Conservation (phyloP, 2,888 invertebrate genomes). For the Thecophora atra region DNA sequence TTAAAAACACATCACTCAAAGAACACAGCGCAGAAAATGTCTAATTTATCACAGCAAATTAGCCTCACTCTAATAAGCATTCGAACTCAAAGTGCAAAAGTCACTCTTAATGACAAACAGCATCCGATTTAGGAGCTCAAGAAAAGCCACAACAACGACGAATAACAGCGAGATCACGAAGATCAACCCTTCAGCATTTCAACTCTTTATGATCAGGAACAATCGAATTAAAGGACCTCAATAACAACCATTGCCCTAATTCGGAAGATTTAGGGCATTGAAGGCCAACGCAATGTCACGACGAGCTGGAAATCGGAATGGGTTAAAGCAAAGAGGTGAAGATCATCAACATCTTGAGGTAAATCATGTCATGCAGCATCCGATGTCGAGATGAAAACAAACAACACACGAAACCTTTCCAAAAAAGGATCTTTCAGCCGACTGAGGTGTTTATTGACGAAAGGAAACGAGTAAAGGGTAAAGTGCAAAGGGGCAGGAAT, state of each 20-base stretch:
- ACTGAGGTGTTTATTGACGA: not conserved
- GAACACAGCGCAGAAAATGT: not conserved
- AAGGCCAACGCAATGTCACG: constrained; percentile 46
- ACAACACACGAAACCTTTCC: constrained; percentile 37
- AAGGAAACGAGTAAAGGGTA: not conserved
- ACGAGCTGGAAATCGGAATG: constrained; percentile 43
- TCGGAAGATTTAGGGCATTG: constrained; percentile 33
- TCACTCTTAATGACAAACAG: constrained; percentile 52
- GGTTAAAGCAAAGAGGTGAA: constrained; percentile 53
- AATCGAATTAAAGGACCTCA: constrained; percentile 52
- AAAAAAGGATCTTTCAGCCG: constrained; percentile 23
- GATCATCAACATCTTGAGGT: constrained; percentile 48
- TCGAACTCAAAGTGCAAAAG: constrained; percentile 56
- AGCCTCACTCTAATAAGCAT: constrained; percentile 25
- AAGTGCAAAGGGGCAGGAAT: constrained; percentile 1
- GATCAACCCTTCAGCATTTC: constrained; percentile 58
- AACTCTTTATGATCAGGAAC: constrained; percentile 45
- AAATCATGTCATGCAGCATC: not conserved
- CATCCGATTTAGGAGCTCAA: constrained; percentile 51
- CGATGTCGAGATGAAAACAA: not conserved
- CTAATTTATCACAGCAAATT: constrained; percentile 23
- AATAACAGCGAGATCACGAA: constrained; percentile 44
- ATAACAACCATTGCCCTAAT: constrained; percentile 59
- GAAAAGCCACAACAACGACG: constrained; percentile 38
- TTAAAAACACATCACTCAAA: not conserved